phyloP scores from a whole-genome alignment of 2,797 vertebrate species.

The Micromesistius poutassou region DNA sequence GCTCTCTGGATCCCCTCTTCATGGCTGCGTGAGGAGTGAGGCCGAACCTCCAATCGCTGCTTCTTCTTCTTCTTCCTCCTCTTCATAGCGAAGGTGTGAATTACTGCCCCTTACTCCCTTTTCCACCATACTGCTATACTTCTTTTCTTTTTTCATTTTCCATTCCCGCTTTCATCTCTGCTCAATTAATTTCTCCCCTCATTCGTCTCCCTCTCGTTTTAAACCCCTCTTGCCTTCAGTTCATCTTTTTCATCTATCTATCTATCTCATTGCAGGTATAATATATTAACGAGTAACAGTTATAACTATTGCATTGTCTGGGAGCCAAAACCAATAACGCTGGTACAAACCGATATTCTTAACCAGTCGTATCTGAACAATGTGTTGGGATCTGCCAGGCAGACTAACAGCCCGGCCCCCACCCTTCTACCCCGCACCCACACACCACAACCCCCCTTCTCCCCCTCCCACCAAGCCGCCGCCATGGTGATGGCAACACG shows the following conservation, averaged over 20 bases:
- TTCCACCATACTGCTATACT: constrained; percentile 17
- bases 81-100: constrained; percentile 34
- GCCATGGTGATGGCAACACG: constrained; percentile 65
- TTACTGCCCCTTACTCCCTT: constrained; percentile 38
- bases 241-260: not conserved
- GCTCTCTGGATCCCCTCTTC: constrained; percentile 10
- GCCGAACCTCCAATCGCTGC: constrained; percentile 31
- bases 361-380: constrained; percentile 6
- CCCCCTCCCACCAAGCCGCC: constrained; percentile 21
- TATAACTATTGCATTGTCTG: not conserved
- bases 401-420: constrained; percentile 38
- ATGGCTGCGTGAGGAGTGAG: constrained; percentile 26
- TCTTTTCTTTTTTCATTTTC: not conserved
- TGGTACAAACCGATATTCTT: not conserved
- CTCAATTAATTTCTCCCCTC: constrained; percentile 50
- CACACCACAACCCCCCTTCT: constrained; percentile 25
- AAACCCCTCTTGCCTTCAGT: not conserved
- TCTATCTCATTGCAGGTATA: not conserved
- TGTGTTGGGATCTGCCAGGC: constrained; percentile 23
- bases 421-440: constrained; percentile 29
- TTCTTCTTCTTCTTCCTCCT: constrained; percentile 25
- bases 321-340: not conserved
- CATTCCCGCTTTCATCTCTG: constrained; percentile 14
- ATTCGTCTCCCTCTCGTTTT: constrained; percentile 53
- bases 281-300: not conserved